Conservation (phyloP, 2,113 vertebrate species). For the Misgurnus mizolepis region DNA sequence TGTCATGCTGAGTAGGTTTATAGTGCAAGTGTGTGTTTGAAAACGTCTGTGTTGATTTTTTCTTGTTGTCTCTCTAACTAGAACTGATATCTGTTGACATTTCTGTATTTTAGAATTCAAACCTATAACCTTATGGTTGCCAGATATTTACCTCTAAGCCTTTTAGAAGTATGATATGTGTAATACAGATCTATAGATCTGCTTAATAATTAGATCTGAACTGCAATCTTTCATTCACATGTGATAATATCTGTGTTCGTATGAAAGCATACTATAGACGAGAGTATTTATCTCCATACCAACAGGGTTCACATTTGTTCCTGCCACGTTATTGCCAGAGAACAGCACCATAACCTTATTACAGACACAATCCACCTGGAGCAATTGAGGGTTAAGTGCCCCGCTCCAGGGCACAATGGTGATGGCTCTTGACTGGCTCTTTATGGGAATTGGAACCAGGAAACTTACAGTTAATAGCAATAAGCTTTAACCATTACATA, state of each 20-base stretch:
- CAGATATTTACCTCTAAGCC: no score
- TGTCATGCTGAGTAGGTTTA: slow-evolving; percentile 53
- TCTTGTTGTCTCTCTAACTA: slow-evolving; percentile 30
- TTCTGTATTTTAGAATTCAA: not conserved
- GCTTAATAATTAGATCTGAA: not conserved
- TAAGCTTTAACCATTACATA: slow-evolving; percentile 14
- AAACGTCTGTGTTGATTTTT: slow-evolving; percentile 45
- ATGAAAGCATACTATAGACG: not conserved
- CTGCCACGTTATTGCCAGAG: not conserved
- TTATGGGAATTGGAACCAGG: not conserved
- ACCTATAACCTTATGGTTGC: no score
- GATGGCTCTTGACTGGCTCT: not conserved
- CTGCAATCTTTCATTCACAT: not conserved
- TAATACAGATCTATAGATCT: no score
- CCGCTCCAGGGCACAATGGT: not conserved
- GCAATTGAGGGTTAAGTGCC: not conserved
- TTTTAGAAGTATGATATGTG: no score
- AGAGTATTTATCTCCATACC: no score
- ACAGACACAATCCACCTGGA: not conserved
- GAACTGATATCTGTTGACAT: not conserved
- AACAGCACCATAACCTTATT: not conserved
- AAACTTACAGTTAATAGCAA: slow-evolving; percentile 1
- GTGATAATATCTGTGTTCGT: not conserved
- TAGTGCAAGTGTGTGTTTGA: slow-evolving; percentile 51
- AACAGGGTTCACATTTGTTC: not conserved